Base-by-base conservation (phyloP, 2,113 vertebrate species). In the Crotalus horridus region DNA sequence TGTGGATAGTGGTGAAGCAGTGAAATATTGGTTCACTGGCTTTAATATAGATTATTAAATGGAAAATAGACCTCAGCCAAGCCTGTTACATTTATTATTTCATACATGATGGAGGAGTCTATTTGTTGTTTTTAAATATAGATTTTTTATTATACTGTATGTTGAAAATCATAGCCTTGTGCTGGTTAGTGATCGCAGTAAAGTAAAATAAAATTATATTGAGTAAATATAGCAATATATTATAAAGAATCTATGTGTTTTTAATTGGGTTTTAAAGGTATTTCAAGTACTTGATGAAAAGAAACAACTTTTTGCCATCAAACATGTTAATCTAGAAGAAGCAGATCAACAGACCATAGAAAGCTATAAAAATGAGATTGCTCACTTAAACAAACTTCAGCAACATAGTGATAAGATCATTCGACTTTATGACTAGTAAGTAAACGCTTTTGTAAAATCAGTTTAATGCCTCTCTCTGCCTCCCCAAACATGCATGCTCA, bases 301-400 rank as follows among this genome's bases (percentile, higher is more conserved):
- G 96, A 99, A 98, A 94, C 99, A 99, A 93, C 97, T 99, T 91
- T 98, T 98, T 96, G 99, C 99, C n/a, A 97, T 99, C 95, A 99
- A 99, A 94, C 98, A 98, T 10, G 99, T 99, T 81, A 98, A 99
- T 95, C 96, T 99, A 3, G 98, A 99, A 96, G 99, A 99, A 89
- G 99, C 99, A 26, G 99, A 99, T 93, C 95, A 97, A 24, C 98
- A 99, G 95, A 99, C 98, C 0, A 93, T 99, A 92, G 98, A 99
- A 87, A 99, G 99, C 96, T 99, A 99, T 95, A 99, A 98, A 96
- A 99, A 99, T 96, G 99, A 99, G 98, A 99, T 99, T 55, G 98
- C 98, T 95, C 99, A 99, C 95, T 97, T 99, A 96, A 99, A 98
- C 95, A 99, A 98, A 96, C 97, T 99, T 74, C 99, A 99, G 94